Evolutionary conservation across 1,140 invertebrate species (phyloP), one percentile per base, ranked within the genome.

Genomic region (Lordiphosa stackelbergi): DNA sequence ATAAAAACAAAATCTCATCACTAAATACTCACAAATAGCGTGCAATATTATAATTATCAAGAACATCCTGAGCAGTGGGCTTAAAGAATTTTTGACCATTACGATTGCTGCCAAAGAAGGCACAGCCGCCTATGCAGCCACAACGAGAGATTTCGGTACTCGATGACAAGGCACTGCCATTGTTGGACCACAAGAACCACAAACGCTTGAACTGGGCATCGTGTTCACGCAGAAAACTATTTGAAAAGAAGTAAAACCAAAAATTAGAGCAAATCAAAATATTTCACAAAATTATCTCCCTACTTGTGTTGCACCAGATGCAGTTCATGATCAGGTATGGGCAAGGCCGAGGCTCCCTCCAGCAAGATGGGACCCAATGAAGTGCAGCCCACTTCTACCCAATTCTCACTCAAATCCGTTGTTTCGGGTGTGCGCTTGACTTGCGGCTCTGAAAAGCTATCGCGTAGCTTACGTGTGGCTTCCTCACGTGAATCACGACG

Each of bases 41-140:
- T 22, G 94, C 95, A 51, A 96, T 91, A 71, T 96, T 96, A 22
- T 94, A 91, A 2, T 95, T 94, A 74, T 96, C 94, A 43, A 91
- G 90, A 41, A 95, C 88, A 88, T 97, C 95, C 45, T 93, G 91
- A 19, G 91, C 90, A 69, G 90, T 93, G 0, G 95, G 95, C 78
- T 96, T 95, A 56, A 98, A 96, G 86, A 98, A 97, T 66, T 92
- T 92, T 12, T 92, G 87, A 1, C 97, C 96, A 87, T 97, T 97
- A 71, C 90, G 90, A 86, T 96, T 97, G 41, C 90, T 93, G 4
- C 97, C 97, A 88, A 99, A 99, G 88, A 99, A 99, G 10, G 90
- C 89, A 85, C 96, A 98, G 0, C 97, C 97, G 2, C 98, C 98
- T 38, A 95, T 93, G 88, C 98, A 99, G 0, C 97, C 97, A 88